Conservation (phyloP, 2,113 vertebrate genomes). For the Procapra przewalskii region DNA sequence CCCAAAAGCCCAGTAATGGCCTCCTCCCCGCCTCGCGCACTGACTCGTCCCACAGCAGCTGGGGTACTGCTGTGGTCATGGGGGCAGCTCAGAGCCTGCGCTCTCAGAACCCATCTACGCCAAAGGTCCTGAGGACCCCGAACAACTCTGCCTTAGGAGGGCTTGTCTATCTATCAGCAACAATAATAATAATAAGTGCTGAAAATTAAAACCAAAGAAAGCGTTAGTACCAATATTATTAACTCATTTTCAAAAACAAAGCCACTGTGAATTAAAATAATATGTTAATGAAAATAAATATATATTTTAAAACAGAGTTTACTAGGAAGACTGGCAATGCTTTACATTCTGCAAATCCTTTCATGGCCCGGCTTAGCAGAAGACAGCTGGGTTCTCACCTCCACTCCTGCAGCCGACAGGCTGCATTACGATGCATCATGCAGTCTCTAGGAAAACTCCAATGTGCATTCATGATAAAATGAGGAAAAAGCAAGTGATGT, state of each 20-base stretch:
- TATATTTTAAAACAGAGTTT: not conserved
- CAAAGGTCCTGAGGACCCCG: not conserved
- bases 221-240: not conserved
- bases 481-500: not conserved
- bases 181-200: not conserved
- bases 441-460: not conserved
- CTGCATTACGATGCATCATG: rapidly evolving
- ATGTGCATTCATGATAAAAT: rapidly evolving
- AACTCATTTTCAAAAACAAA: not conserved
- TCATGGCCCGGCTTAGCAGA: rapidly evolving
- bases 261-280: not conserved
- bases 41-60: rapidly evolving
- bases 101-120: not conserved
- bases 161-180: not conserved
- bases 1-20: not conserved
- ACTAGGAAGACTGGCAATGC: not conserved
- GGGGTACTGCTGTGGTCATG: rapidly evolving
- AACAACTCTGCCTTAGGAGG: not conserved
- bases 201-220: not conserved
- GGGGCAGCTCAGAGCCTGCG: not conserved
- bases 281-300: not conserved
- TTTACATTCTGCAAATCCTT: not conserved
- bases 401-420: rapidly evolving
- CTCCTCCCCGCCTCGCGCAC: rapidly evolving
- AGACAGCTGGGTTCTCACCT: rapidly evolving